Evolutionary conservation across 2,888 invertebrate species (phyloP), one percentile per base, ranked within the genome.

Genomic region (Lasioglossum malachurum): DNA sequence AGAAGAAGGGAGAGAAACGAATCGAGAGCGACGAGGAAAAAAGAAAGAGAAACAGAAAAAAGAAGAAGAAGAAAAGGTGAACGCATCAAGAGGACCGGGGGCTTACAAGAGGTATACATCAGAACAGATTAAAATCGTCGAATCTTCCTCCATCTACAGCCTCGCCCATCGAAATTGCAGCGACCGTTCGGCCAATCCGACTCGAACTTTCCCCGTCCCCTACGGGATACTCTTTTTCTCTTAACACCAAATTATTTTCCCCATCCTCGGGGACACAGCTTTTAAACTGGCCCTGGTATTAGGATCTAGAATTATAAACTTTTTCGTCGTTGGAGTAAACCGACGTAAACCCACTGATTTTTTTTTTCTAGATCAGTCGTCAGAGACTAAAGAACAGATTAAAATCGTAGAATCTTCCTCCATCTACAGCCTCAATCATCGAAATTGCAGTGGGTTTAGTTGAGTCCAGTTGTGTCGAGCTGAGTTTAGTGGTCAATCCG

Each of bases 51-150:
- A 64, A 74, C 77, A 49, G 82, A 71, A 60, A 44, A 71, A 64
- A 41, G 38, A 75, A 69, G 82, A 82, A 78, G 79, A 49, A 71
- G 80, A 85, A 57, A 67, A 78, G 78, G 83, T 72, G 72, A 73
- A 87, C 74, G 83, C n/a, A 60, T 75, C 75, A 60, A 72, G 80
- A 67, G 72, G 75, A 80, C 74, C 84, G 74, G 78, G 77, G 81
- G 84, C 82, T 90, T 90, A 87, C 83, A 35, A 85, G 89, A 81
- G 84, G 77, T 83, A 84, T 84, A 79, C 85, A 87, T 89, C 90
- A 69, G 82, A 83, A 89, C 90, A 92, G 91, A 92, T 92, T 92
- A 92, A 91, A 92, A 92, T 92, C 91, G 87, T 89, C 88, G 91
- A 91, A 91, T 91, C 90, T 89, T 86, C 85, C 76, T 90, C 86